Conservation (phyloP, 1,140 invertebrate species). For the Antheraea pernyi region DNA sequence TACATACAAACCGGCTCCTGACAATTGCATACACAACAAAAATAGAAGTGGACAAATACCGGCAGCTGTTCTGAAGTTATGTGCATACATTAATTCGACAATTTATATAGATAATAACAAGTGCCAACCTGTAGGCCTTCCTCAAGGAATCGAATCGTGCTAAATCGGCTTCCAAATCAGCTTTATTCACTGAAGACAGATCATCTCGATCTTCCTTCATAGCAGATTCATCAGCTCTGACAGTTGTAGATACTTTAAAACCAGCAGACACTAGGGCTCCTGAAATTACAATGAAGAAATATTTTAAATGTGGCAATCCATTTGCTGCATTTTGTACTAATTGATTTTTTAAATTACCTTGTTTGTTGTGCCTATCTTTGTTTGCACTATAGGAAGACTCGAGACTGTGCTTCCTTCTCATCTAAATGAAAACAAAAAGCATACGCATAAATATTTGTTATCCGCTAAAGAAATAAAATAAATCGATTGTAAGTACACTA, state of each 20-base stretch:
- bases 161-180: constrained; percentile 64
- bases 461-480: too few species aligned
- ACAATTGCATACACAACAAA: too few species aligned
- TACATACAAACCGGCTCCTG: too few species aligned
- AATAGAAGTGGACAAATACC: too few species aligned
- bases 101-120: too few species aligned
- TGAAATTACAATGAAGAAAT: constrained; percentile 22
- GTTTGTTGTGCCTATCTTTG: constrained; percentile 66
- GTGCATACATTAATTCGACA: too few species aligned
- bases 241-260: constrained; percentile 89
- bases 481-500: too few species aligned
- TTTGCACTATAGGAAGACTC: constrained; percentile 78
- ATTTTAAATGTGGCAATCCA: background rate
- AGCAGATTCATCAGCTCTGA: constrained; percentile 72
- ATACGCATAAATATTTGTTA: too few species aligned
- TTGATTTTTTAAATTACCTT: constrained; percentile 38
- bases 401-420: constrained; percentile 80
- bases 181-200: constrained; percentile 67
- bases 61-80: too few species aligned
- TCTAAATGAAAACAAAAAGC: constrained; percentile 39
- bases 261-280: constrained; percentile 89
- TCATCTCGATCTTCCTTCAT: constrained; percentile 69
- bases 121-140: constrained; percentile 80
- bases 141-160: constrained; percentile 78
- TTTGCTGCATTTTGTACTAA: background rate